Conservation (phyloP, 1,140 invertebrate genomes). For the Listronotus bonariensis region DNA sequence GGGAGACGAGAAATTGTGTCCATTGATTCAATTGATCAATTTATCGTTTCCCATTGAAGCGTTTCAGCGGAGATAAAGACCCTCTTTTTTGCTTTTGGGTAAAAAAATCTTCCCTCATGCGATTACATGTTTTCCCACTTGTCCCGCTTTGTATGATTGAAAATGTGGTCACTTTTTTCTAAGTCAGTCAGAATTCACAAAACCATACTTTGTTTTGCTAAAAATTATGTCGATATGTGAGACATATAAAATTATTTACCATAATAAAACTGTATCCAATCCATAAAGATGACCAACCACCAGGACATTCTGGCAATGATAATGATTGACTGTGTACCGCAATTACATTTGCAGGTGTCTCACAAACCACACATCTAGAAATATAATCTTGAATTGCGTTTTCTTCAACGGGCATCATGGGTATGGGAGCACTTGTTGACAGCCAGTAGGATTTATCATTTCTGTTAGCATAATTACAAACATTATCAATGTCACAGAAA, state of each 20-base stretch:
- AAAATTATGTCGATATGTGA: no score
- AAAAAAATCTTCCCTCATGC: no score
- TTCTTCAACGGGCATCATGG: slow-evolving; percentile 92
- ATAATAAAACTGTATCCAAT: slow-evolving; percentile 97
- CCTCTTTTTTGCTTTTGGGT: no score
- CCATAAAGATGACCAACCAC: slow-evolving; percentile 91
- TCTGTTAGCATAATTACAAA: slow-evolving; percentile 95
- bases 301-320: slow-evolving; percentile 87
- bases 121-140: no score
- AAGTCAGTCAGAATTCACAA: no score
- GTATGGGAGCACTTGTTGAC: slow-evolving; percentile 87
- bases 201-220: no score
- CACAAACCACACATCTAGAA: slow-evolving; percentile 92
- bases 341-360: slow-evolving; percentile 91
- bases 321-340: slow-evolving; percentile 95
- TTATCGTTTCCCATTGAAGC: no score
- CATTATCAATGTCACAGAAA: slow-evolving; percentile 95
- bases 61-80: no score
- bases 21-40: no score
- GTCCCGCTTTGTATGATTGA: no score
- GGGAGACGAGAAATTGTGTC: no score
- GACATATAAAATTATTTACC: slow-evolving; percentile 66
- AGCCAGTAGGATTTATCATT: slow-evolving; percentile 98
- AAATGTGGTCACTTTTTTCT: no score
- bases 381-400: slow-evolving; percentile 85